Evolutionary conservation across 2,888 invertebrate genomes (phyloP), one percentile per base, ranked within the genome.

Genomic region (Heliothis peltigera): DNA sequence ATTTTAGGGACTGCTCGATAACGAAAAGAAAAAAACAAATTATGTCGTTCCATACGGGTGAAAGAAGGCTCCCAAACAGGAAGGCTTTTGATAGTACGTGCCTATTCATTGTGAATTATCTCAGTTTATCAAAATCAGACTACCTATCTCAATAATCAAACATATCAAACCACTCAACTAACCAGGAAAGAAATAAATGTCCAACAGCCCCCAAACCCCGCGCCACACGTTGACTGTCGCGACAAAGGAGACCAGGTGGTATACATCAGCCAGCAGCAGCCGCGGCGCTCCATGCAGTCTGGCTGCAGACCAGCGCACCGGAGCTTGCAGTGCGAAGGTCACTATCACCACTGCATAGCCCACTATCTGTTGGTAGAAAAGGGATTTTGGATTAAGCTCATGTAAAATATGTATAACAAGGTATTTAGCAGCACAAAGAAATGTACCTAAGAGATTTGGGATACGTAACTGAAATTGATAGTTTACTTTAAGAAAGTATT

Each of bases 201-300:
- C 98, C 22, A 98, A 94, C 62, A 97, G 90, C 71, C 96, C 97
- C 98, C 98, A 98, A 61, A 98, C 96, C 15, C 98, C 98, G 49
- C 98, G 95, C 98, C 98, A 98, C 12, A 98, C 97, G 89, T 98
- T 98, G 57, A 98, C 97, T 0, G 98, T 98, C 15, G 98, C 98
- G 70, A 97, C 88, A 86, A 98, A 97, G 43, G 97, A 97, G 73
- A 98, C 91, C 67, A 98, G 93, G 70, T 98, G 96, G 92, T 97
- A 98, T 12, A 96, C 87, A 86, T 98, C 98, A 21, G 98, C 97
- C 1, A 97, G 95, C 39, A 97, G 86, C 22, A 98, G 92, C 67
- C 98, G 95, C 10, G 95, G 86, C 6, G 97, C 94, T 10, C 98
- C 98, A 68, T 95, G 95, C 3, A 97, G 92, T 56, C 96, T 95